Percentiles rank a stretch among this genome's conserved stretches.
phyloP scores from a whole-genome alignment of 2,797 vertebrate genomes.

The Cryptoprocta ferox region DNA sequence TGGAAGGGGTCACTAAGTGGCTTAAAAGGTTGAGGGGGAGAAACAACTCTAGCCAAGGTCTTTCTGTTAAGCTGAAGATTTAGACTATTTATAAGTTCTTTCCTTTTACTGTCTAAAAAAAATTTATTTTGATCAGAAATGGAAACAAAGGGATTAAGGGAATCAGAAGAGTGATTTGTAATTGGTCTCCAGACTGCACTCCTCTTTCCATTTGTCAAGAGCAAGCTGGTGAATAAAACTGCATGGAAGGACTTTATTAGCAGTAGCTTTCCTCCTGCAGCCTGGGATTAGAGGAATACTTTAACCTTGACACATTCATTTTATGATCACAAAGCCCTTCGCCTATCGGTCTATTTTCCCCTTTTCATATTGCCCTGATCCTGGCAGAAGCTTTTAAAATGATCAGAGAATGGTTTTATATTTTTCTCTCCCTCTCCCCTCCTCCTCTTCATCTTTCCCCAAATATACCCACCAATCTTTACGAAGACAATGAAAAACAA shows the following conservation, averaged over 20 bases:
- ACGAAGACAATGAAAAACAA: constrained; percentile 36
- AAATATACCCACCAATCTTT: constrained; percentile 45
- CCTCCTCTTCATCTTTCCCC: background rate
- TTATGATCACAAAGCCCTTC: constrained; percentile 77
- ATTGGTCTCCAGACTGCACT: constrained; percentile 86
- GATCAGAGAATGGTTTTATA: constrained; percentile 57
- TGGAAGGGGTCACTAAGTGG: background rate
- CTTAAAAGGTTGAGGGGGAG: background rate
- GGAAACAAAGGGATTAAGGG: constrained; percentile 87
- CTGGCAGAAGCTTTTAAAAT: constrained; percentile 79
- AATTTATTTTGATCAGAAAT: constrained; percentile 85
- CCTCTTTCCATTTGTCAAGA: constrained; percentile 78
- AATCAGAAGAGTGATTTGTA: constrained; percentile 86
- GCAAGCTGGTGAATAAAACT: constrained; percentile 78
- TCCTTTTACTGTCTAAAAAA: constrained; percentile 63
- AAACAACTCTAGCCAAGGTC: background rate
- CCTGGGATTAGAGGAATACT: constrained; percentile 84
- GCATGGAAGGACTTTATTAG: constrained; percentile 83
- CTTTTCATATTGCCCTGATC: constrained; percentile 79
- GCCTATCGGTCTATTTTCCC: constrained; percentile 60
- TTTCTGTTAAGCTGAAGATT: constrained; percentile 55
- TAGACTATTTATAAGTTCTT: constrained; percentile 55
- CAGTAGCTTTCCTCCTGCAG: constrained; percentile 81
- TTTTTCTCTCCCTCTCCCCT: background rate
- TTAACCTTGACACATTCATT: constrained; percentile 86